Percentiles rank a stretch among this genome's conserved stretches.
These are phyloP conservation scores for Myodes glareolus DNA, from an alignment of 2,113 vertebrate genomes.

Conservation along the genomic window DNA sequence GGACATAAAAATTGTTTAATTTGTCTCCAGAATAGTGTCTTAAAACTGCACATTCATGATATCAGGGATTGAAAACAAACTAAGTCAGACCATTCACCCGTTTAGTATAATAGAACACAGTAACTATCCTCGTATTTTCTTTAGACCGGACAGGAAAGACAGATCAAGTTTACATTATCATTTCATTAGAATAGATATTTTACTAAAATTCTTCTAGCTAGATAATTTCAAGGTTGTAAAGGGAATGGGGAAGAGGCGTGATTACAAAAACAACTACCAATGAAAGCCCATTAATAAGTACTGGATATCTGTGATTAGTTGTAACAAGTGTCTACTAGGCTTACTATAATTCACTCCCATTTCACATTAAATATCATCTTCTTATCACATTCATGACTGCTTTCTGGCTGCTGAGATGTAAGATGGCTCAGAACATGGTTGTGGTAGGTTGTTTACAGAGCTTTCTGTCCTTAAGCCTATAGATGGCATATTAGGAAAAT, in stretches of 20 bases:
- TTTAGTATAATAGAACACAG: constrained; percentile 37
- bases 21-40: constrained; percentile 53
- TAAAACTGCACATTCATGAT: constrained; percentile 36
- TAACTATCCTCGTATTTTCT: constrained; percentile 13
- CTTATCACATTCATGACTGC: constrained; percentile 5
- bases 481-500: constrained; percentile 8
- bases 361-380: constrained; percentile 32
- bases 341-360: constrained; percentile 36
- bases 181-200: constrained; percentile 39
- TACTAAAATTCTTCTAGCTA: constrained; percentile 38
- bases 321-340: background rate
- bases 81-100: constrained; percentile 26
- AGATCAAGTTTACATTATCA: background rate
- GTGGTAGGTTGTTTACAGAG: background rate
- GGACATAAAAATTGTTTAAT: constrained; percentile 60
- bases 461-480: constrained; percentile 33
- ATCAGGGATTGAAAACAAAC: constrained; percentile 44
- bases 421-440: background rate
- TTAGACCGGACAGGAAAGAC: constrained; percentile 1
- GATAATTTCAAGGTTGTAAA: constrained; percentile 20
- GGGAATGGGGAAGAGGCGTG: background rate
- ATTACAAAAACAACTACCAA: background rate
- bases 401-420: background rate
- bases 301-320: constrained; percentile 18
- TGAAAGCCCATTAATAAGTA: background rate